Base-by-base conservation (phyloP, 2,888 invertebrate genomes). In the Acrobasis suavella region DNA sequence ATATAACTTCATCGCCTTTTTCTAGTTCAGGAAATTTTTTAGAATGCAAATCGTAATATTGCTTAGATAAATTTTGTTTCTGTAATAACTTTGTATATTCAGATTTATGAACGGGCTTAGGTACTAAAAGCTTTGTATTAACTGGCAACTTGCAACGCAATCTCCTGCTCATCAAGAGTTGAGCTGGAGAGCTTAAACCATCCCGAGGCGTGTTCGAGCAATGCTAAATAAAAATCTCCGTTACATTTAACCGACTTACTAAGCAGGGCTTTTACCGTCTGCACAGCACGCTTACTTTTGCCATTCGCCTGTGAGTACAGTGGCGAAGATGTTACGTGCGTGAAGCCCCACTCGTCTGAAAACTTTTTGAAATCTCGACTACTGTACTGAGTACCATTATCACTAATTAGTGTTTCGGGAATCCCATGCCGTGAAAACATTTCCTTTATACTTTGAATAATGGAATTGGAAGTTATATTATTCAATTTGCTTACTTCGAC, bases 341-440 rank as follows among this genome's bases (percentile, higher is more conserved):
- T 37, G 39, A 72, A 64, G 15, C 62, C 65, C 74, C 71, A 74
- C 1, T 66, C 42, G 0, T 38, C n/a, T 0, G 60, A 16, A 61
- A 73, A 72, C 3, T 37, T 32, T 54, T 17, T 22, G 50, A 69
- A 66, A 15, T 62, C 67, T 15, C 64, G 60, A 7, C 61, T 63
- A 5, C 39, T 9, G 38, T 55, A 66, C 1, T 54, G 51, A 1
- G 68, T 63, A 0, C 70, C 67, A 61, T 70, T 69, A 39, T 70
- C 69, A 14, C 58, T 67, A 0, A 71, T 58, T 1, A 71, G 2
- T 9, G 56, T 59, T 2, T 50, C 55, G 0, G 67, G 68, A 54
- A 71, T 67, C 0, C 67, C 69, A 16, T 69, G 56, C 15, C 68
- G 17, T 1, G 68, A 54, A 51, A 71, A 71, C 6, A 64, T 55